Evolutionary conservation across 2,113 vertebrate species (phyloP), one percentile per base, ranked within the genome.

Genomic region (Morone chrysops): DNA sequence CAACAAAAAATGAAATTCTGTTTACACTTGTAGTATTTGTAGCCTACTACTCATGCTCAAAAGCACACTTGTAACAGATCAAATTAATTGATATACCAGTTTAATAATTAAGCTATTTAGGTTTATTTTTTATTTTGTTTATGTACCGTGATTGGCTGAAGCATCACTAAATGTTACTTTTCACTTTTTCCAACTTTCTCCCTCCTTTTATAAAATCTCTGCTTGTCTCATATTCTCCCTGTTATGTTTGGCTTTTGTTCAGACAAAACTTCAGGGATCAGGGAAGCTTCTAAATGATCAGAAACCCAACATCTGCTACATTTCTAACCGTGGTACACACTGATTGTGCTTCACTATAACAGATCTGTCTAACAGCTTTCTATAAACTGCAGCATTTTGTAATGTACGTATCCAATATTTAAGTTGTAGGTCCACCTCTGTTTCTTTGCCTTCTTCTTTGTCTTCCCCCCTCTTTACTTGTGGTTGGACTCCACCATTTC

Each of bases 91-190:
- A 66, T 69, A 78, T 45, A 50, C 38, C 66, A 57, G 47, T 43
- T 67, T 86, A 25, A 79, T 62, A 63, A 79, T 81, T 81, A 88
- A 89, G 81, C 82, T 88, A 65, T 80, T 77, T 74, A 71, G 25
- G 65, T 62, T 4, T 47, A n/a, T 78, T 47, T 78, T 53, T 2
- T 18, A 20, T 56, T 43, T 75, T 31, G 38, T 65, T 62, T 47
- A 40, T 69, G 18, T 81, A 54, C 8, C 4, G 0, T 62, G 31
- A 78, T 31, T 70, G 57, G 56, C 61, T 62, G 53, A 50, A 57
- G 5, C 12, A 17, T 53, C 12, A 31, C 22, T 43, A 66, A 59
- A 62, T 68, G 16, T 66, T 9, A 45, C 38, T 48, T 31, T 31
- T 31, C 31, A 2, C 31, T 31, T 47, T 70, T 40, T 80, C 61